Base-by-base conservation (phyloP, 2,113 vertebrate genomes). In the Cheilinus undulatus region DNA sequence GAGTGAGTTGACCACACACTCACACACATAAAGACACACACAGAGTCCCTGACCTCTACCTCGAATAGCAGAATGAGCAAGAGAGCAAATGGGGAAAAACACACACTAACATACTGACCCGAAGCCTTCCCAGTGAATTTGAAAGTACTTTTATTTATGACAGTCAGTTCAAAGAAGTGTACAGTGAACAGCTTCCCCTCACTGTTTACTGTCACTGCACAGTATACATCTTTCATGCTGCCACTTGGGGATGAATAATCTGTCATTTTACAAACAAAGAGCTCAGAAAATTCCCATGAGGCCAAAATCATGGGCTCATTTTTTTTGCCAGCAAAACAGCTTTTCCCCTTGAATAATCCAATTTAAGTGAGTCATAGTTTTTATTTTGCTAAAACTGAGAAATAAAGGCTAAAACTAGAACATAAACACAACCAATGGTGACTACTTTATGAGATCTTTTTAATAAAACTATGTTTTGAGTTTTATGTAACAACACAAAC, bases 1-100 rank as follows among this genome's bases (percentile, higher is more conserved):
- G 86, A 98, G 98, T 99, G 92, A 96, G 95, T 89, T 66, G 15
- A 60, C 60, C 54, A 27, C 50, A 64, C 0, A 26, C 23, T 56
- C 38, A 40, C 45, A 66, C 17, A 34, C 75, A 73, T 48, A 40
- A 52, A 69, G 50, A 66, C 10, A 58, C 58, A 54, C 26, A 45
- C 32, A 72, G 49, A 46, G 72, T 3, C 65, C 5, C 1, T 69
- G 23, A 70, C 72, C 76, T 76, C 17, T 42, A 13, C 70, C 82
- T 74, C 80, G 57, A 81, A 22, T 67, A 28, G 69, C 60, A 69
- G 61, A 82, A 88, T 86, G 80, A 86, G 75, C 82, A 79, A 85
- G 57, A 59, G 4, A 32, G 14, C 15, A 30, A 61, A 48, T 45
- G 82, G 84, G 84, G 60, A 82, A 85, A 80, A 56, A 90, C 82